These are phyloP conservation scores for Nothoprocta pentlandii DNA, from an alignment of 2,113 vertebrate genomes.

Conservation along the genomic window DNA sequence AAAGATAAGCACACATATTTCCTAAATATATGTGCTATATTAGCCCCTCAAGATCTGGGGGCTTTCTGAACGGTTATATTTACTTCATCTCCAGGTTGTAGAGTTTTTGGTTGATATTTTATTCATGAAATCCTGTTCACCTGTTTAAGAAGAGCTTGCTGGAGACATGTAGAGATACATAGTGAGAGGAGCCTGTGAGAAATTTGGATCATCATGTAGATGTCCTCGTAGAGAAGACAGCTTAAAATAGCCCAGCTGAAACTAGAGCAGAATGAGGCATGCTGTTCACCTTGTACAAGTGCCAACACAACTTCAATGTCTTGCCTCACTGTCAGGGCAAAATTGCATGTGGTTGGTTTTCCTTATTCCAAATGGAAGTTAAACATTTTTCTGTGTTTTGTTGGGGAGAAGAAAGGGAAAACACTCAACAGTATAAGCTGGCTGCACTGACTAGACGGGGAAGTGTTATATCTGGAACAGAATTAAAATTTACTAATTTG, in stretches of 20 bases:
- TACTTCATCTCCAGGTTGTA: not conserved
- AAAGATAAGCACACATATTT: not conserved
- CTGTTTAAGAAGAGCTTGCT: not conserved
- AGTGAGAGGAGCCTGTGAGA: accelerated
- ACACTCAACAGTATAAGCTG: not conserved
- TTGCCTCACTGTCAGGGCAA: not conserved
- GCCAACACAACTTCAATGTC: not conserved
- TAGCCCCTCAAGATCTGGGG: not conserved
- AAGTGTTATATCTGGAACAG: not conserved
- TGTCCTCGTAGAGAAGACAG: not conserved
- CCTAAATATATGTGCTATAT: not conserved
- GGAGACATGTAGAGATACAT: not conserved
- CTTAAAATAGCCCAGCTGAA: not conserved
- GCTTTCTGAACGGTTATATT: accelerated
- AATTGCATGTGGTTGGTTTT: not conserved
- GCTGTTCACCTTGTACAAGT: not conserved
- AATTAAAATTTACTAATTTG: not conserved
- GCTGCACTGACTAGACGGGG: not conserved
- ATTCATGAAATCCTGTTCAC: not conserved
- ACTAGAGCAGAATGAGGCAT: not conserved
- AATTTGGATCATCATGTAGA: not conserved
- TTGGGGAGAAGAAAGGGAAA: not conserved
- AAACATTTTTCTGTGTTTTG: not conserved
- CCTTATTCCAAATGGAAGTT: not conserved
- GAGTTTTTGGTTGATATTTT: not conserved